Percentiles rank a stretch among this genome's conserved stretches.
phyloP scores from a whole-genome alignment of 2,113 vertebrate genomes.

The Thalassoma bifasciatum region DNA sequence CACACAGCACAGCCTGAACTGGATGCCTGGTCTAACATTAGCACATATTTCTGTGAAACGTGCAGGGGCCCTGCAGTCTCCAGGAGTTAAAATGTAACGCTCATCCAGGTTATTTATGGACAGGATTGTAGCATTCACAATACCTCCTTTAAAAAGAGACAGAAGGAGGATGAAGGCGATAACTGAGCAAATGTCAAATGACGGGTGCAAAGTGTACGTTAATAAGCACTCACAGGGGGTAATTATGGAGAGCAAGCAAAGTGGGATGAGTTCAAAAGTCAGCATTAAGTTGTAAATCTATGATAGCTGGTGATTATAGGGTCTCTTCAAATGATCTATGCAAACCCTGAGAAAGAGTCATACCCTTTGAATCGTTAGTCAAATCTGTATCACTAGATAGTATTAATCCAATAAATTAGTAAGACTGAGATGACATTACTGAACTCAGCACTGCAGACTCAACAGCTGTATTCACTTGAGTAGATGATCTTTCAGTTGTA shows the following conservation, averaged over 20 bases:
- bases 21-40: slow-evolving; percentile 71
- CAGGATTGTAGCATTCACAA: slow-evolving; percentile 16
- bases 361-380: neutral
- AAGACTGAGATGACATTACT: neutral
- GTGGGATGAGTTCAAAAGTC: slow-evolving; percentile 5
- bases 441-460: neutral
- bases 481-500: neutral
- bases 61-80: slow-evolving; percentile 15
- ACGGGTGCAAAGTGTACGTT: slow-evolving; percentile 10
- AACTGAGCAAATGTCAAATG: neutral
- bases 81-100: slow-evolving; percentile 46
- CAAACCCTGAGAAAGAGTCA: neutral
- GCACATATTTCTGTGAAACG: slow-evolving; percentile 60
- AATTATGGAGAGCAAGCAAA: slow-evolving; percentile 16
- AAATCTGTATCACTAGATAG: neutral
- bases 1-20: slow-evolving; percentile 20
- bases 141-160: slow-evolving; percentile 4
- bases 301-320: neutral
- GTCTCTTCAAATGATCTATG: neutral
- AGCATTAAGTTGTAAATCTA: slow-evolving; percentile 23
- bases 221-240: slow-evolving; percentile 25
- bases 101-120: slow-evolving; percentile 62
- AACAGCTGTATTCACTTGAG: neutral
- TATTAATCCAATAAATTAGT: no score
- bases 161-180: neutral